These are phyloP conservation scores for Collichthys lucidus DNA, from an alignment of 2,113 vertebrate genomes.

Conservation along the genomic window DNA sequence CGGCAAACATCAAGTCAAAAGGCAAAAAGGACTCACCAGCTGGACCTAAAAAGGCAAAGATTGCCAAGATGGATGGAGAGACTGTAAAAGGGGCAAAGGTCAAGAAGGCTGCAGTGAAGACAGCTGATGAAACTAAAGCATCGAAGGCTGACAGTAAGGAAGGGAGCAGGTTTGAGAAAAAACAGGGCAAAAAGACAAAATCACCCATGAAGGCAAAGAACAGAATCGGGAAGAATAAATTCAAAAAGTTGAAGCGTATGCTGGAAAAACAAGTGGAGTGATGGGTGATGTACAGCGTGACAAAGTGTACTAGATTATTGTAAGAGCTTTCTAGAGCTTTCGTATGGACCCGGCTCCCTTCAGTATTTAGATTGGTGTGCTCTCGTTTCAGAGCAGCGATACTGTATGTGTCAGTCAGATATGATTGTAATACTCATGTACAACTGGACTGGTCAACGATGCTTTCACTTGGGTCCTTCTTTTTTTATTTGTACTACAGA, in stretches of 20 bases:
- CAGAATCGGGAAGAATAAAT: constrained; percentile 82
- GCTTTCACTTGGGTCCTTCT: neutral
- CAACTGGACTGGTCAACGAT: constrained; percentile 15
- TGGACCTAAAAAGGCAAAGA: constrained; percentile 79
- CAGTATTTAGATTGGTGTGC: neutral
- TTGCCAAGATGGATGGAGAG: constrained; percentile 71
- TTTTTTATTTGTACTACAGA: constrained; percentile 49
- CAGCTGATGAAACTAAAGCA: constrained; percentile 55
- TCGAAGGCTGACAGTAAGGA: constrained; percentile 63
- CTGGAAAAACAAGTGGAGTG: constrained; percentile 53
- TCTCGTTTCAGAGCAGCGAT: neutral
- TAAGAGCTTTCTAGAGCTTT: constrained; percentile 32
- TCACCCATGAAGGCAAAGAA: constrained; percentile 58
- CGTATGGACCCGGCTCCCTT: constrained; percentile 3
- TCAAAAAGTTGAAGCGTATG: constrained; percentile 77
- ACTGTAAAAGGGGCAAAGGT: constrained; percentile 53
- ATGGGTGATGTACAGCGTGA: constrained; percentile 27
- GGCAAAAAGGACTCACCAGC: constrained; percentile 55
- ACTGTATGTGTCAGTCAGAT: constrained; percentile 13
- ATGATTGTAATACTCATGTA: constrained; percentile 11
- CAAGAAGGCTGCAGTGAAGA: constrained; percentile 47
- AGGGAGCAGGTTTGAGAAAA: constrained; percentile 77
- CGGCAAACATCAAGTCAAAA: constrained; percentile 31
- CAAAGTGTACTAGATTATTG: constrained; percentile 21
- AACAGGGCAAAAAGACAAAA: constrained; percentile 65